These are phyloP conservation scores for Leucophenga maculata DNA, from an alignment of 2,888 invertebrate genomes.

Conservation along the genomic window DNA sequence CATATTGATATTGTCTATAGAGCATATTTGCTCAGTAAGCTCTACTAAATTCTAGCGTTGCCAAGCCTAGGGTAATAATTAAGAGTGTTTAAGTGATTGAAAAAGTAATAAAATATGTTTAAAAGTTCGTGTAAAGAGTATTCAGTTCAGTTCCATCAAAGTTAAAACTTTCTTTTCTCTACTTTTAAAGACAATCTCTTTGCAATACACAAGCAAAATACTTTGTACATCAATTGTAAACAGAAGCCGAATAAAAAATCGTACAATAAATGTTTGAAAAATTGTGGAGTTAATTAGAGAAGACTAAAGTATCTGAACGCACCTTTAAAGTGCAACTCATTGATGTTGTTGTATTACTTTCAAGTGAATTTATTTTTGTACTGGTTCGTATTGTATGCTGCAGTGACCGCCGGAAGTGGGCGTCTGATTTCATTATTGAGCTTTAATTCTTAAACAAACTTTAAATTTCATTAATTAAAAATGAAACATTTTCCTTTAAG, in stretches of 20 bases:
- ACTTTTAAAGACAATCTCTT: too few relatives aligned
- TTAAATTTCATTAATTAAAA: conserved; percentile 21
- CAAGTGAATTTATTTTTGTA: background rate
- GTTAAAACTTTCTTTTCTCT: too few relatives aligned
- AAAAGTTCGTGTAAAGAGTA: too few relatives aligned
- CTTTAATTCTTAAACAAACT: conserved; percentile 24
- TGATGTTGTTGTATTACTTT: conserved; percentile 9
- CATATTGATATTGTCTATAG: too few relatives aligned
- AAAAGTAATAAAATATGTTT: too few relatives aligned
- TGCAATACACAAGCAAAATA: too few relatives aligned
- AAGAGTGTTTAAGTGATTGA: too few relatives aligned
- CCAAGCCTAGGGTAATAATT: too few relatives aligned
- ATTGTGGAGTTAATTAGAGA: conserved; percentile 6
- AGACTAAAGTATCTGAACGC: background rate
- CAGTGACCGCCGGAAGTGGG: conserved; percentile 4
- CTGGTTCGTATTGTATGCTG: background rate
- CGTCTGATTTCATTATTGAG: conserved; percentile 16
- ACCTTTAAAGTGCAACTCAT: conserved; percentile 7
- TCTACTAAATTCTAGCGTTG: too few relatives aligned
- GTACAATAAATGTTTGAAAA: background rate
- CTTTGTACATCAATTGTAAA: background rate
- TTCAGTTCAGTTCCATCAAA: too few relatives aligned
- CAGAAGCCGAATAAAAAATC: conserved; percentile 2
- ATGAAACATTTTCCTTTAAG: conserved; percentile 17
- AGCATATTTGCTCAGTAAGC: too few relatives aligned